These are phyloP conservation scores for Dasypogon diadema DNA, from an alignment of 2,888 invertebrate species.

Conservation along the genomic window DNA sequence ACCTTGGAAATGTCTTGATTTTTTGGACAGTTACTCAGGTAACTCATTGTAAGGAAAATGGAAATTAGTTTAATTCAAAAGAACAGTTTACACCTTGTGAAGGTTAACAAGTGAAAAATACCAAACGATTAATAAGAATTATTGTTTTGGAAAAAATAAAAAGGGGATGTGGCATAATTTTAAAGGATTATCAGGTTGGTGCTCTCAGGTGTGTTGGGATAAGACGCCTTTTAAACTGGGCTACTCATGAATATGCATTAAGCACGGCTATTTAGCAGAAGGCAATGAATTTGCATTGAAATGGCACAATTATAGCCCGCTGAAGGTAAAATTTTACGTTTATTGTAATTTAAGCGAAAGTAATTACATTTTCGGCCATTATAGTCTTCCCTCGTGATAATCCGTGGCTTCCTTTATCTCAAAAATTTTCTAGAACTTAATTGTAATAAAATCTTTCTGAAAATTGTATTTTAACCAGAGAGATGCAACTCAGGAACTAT, in stretches of 20 bases:
- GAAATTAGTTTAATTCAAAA: neutral
- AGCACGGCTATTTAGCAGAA: conserved; percentile 30
- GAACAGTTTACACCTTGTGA: neutral
- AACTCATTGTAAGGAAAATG: too few species aligned
- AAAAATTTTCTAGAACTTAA: conserved; percentile 12
- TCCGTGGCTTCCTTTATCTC: conserved; percentile 38
- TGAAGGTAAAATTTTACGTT: conserved; percentile 34
- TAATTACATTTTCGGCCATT: conserved; percentile 41
- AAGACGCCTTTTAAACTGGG: neutral
- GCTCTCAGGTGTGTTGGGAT: conserved; percentile 22
- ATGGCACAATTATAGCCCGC: conserved; percentile 42
- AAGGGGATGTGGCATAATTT: conserved; percentile 10
- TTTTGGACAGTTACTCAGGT: too few species aligned
- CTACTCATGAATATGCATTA: conserved; percentile 45
- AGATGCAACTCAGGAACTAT: conserved; percentile 3
- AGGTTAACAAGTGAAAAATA: neutral
- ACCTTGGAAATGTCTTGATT: too few species aligned
- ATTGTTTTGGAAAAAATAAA: conserved; percentile 18
- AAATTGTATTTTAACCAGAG: neutral
- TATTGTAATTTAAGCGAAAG: conserved; percentile 46
- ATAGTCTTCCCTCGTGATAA: conserved; percentile 25
- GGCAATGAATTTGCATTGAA: conserved; percentile 41
- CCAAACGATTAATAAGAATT: conserved; percentile 18
- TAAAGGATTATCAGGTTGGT: conserved; percentile 13
- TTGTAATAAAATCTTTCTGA: conserved; percentile 29